Evolutionary conservation across 2,888 invertebrate genomes (phyloP).

Genomic region (Pemphredon lugubris): DNA sequence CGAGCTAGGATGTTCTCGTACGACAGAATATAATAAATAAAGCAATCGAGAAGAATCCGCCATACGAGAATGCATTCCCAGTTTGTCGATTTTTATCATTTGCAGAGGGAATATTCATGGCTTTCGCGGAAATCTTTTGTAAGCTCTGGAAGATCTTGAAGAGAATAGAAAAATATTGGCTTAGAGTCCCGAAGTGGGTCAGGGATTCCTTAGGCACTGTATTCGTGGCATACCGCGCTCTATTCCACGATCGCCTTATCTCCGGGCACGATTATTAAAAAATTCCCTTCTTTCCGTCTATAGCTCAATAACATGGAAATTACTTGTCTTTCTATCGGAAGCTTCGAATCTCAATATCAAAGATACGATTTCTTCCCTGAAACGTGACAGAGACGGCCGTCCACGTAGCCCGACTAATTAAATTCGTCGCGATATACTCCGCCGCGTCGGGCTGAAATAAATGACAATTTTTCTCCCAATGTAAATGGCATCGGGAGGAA

Average conservation of each 20-base stretch:
- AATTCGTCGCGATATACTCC: constrained; percentile 11
- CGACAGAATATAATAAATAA: neutral
- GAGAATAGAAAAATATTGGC: constrained; percentile 68
- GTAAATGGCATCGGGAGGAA: neutral
- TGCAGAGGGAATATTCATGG: constrained; percentile 46
- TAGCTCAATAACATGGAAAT: constrained; percentile 67
- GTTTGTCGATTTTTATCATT: constrained; percentile 5
- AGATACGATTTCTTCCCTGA: constrained; percentile 58
- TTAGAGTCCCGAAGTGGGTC: constrained; percentile 64
- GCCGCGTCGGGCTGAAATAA: neutral
- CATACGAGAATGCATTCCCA: neutral
- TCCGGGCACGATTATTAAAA: constrained; percentile 70
- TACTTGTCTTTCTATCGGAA: constrained; percentile 59
- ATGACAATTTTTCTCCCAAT: neutral
- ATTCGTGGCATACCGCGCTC: constrained; percentile 62
- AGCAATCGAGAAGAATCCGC: neutral
- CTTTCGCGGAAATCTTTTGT: constrained; percentile 43
- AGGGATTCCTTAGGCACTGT: constrained; percentile 66
- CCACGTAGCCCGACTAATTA: constrained; percentile 40
- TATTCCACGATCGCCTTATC: constrained; percentile 54
- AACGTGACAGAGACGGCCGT: constrained; percentile 47
- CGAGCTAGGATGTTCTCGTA: too few relatives aligned
- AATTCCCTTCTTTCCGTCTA: constrained; percentile 66
- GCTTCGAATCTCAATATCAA: constrained; percentile 62
- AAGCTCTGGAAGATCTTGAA: constrained; percentile 34